A percentile compares a stretch with the other conserved stretches of the same genome.
phyloP scores from a whole-genome alignment of 2,888 invertebrate genomes.

The Pinctada fucata region DNA sequence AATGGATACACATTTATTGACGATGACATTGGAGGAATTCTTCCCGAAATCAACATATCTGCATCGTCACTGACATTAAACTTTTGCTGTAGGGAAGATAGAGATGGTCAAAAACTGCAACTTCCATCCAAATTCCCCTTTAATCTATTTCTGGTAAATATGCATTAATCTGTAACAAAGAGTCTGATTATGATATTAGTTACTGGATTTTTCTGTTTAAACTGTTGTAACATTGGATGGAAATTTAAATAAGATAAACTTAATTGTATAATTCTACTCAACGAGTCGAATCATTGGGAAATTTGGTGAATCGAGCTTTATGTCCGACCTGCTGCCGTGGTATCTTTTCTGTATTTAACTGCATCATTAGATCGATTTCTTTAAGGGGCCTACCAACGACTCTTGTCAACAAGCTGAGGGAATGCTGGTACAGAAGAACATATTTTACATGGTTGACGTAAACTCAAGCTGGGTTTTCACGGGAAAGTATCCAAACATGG shows the following conservation, averaged over 20 bases:
- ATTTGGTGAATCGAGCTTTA: too few species aligned
- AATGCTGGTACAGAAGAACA: constrained; percentile 34
- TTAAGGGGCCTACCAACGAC: too few species aligned
- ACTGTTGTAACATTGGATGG: too few species aligned
- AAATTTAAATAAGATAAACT: too few species aligned
- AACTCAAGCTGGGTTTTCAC: constrained; percentile 9
- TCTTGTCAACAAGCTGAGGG: constrained; percentile 31
- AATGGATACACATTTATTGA: constrained; percentile 26
- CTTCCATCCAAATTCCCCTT: constrained; percentile 42
- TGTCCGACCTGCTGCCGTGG: too few species aligned
- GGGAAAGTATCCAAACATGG: constrained; percentile 20
- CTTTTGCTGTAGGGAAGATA: constrained; percentile 45
- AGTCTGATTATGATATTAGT: too few species aligned
- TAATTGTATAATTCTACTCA: too few species aligned
- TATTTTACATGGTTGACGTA: constrained; percentile 36
- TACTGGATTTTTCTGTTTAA: too few species aligned
- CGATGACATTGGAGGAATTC: constrained; percentile 34
- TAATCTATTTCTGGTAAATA: constrained; percentile 42
- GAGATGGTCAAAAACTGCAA: neutral
- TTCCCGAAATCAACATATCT: constrained; percentile 24
- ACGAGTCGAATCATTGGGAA: too few species aligned
- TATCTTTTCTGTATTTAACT: too few species aligned
- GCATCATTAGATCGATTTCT: too few species aligned
- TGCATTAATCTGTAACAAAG: neutral
- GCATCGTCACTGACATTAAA: constrained; percentile 20